Evolutionary conservation across 2,797 vertebrate genomes (phyloP).

Genomic region (Cuculus canorus): DNA sequence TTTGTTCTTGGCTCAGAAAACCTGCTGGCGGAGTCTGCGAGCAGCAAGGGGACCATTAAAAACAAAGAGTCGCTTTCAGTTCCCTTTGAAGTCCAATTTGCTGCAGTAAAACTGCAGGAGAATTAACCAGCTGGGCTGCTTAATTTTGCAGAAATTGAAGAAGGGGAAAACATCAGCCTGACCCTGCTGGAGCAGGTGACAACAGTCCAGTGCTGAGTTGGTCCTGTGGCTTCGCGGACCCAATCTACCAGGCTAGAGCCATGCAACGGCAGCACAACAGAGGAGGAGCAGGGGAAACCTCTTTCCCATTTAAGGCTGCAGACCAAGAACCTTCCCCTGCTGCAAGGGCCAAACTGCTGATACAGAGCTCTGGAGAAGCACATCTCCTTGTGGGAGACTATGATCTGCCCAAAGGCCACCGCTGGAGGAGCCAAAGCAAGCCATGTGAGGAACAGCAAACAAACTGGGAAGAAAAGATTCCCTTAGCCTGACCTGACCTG

Average conservation of each 20-base stretch:
- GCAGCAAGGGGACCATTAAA: slow-evolving; percentile 66
- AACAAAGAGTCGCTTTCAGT: slow-evolving; percentile 76
- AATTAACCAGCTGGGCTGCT: slow-evolving; percentile 58
- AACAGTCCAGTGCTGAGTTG: not conserved
- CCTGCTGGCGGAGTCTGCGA: slow-evolving; percentile 56
- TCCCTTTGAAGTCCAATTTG: slow-evolving; percentile 77
- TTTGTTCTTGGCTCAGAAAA: slow-evolving; percentile 70
- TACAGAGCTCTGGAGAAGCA: not conserved
- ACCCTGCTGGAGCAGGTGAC: not conserved
- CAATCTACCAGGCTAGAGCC: not conserved
- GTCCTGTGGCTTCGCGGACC: not conserved
- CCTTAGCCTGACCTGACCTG: not conserved
- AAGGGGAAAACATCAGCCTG: not conserved
- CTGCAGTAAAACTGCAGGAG: slow-evolving; percentile 67
- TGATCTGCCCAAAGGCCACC: not conserved
- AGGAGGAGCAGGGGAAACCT: not conserved
- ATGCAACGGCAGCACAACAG: not conserved
- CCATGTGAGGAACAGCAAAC: not conserved
- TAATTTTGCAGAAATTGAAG: slow-evolving; percentile 55
- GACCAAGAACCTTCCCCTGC: not conserved
- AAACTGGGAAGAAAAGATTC: not conserved
- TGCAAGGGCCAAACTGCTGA: not conserved
- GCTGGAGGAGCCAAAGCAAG: not conserved
- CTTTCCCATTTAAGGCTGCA: not conserved
- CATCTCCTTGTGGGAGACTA: not conserved